A percentile compares a stretch with the other conserved stretches of the same genome.
Conservation (phyloP, 2,888 invertebrate genomes). For the Noctua janthina region DNA sequence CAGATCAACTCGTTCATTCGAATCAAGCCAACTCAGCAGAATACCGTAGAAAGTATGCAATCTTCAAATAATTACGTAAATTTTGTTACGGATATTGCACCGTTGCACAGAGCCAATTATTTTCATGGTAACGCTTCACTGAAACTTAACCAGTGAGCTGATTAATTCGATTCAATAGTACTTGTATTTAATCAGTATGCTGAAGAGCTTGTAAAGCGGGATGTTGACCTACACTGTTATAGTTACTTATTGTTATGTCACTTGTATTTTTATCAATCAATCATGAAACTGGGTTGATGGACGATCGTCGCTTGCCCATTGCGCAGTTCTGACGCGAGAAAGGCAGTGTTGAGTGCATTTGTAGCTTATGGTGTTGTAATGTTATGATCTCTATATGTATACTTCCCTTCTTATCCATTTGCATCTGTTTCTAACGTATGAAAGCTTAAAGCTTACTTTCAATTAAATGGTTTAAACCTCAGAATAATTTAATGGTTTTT, state of each 20-base stretch:
- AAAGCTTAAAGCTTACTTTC: slow-evolving; percentile 5
- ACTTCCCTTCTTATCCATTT: slow-evolving; percentile 24
- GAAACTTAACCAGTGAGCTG: slow-evolving; percentile 28
- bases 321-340: slow-evolving; percentile 33
- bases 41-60: slow-evolving; percentile 56
- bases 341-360: slow-evolving; percentile 39
- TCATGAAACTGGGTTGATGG: slow-evolving; percentile 56
- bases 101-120: slow-evolving; percentile 56
- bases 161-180: slow-evolving; percentile 39
- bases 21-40: slow-evolving; percentile 9
- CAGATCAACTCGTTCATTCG: background rate
- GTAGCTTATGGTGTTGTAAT: slow-evolving; percentile 21
- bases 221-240: slow-evolving; percentile 34
- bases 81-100: slow-evolving; percentile 65
- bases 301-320: slow-evolving; percentile 37
- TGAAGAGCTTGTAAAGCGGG: slow-evolving; percentile 24
- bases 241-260: slow-evolving; percentile 46
- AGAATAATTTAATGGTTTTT: background rate
- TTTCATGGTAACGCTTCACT: slow-evolving; percentile 43
- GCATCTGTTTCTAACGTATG: background rate
- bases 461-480: background rate
- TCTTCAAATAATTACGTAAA: slow-evolving; percentile 63
- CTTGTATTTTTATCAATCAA: slow-evolving; percentile 56
- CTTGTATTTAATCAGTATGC: slow-evolving; percentile 12
- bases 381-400: slow-evolving; percentile 16